A percentile compares a stretch with the other conserved stretches of the same genome.
Conservation (phyloP, 2,888 invertebrate genomes). For the Euclidia mi region DNA sequence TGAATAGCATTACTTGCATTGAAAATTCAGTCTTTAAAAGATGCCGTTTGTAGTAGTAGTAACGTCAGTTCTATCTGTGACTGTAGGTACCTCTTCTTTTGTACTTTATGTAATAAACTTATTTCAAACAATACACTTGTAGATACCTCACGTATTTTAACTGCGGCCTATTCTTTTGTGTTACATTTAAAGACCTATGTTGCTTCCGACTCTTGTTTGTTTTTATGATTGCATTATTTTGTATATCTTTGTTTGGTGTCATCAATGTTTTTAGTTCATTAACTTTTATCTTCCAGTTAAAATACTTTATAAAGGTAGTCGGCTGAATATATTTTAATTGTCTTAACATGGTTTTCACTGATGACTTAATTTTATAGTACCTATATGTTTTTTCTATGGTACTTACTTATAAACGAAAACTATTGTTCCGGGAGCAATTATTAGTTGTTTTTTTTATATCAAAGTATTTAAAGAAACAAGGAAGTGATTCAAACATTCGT, state of each 20-base stretch:
- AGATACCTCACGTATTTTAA: constrained; percentile 50
- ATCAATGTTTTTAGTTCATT: too few species aligned
- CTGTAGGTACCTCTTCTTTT: constrained; percentile 34
- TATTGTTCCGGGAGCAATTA: not conserved
- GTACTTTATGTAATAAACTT: constrained; percentile 32
- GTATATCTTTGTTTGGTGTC: too few species aligned
- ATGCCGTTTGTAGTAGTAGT: constrained; percentile 6
- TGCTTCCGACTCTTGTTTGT: too few species aligned
- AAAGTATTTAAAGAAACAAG: constrained; percentile 35
- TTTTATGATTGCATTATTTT: too few species aligned
- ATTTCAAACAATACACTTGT: constrained; percentile 26
- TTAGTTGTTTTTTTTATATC: not conserved
- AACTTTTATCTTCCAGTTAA: too few species aligned
- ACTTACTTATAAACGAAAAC: not conserved
- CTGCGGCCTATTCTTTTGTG: not conserved
- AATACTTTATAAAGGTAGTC: too few species aligned
- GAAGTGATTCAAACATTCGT: constrained; percentile 30
- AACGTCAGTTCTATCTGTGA: constrained; percentile 10
- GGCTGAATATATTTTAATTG: too few species aligned
- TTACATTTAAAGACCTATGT: not conserved
- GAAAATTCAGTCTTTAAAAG: constrained; percentile 1
- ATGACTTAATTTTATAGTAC: not conserved
- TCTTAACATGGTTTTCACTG: too few species aligned
- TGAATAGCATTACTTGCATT: too few species aligned
- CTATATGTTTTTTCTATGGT: not conserved